A percentile compares a stretch with the other conserved stretches of the same genome.
phyloP scores from a whole-genome alignment of 2,113 vertebrate species.

The Lepidothrix coronata region DNA sequence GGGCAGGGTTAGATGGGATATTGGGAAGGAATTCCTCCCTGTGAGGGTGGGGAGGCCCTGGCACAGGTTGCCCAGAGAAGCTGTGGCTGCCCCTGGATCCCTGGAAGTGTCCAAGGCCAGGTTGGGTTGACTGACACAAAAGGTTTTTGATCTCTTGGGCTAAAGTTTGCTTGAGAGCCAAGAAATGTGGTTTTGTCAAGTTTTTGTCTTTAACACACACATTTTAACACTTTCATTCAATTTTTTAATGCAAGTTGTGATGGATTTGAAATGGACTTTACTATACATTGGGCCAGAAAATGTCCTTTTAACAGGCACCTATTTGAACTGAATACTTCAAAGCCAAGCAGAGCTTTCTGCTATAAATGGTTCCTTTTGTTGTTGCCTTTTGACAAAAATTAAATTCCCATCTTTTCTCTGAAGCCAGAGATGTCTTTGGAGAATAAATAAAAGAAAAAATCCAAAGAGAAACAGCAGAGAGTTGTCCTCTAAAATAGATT shows the following conservation, averaged over 20 bases:
- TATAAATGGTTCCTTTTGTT: slow-evolving; percentile 50
- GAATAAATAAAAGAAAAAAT: slow-evolving; percentile 25
- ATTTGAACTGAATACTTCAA: slow-evolving; percentile 24
- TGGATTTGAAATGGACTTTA: background rate
- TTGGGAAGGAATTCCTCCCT: background rate
- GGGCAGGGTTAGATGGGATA: background rate
- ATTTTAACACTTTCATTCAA: background rate
- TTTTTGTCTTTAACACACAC: background rate
- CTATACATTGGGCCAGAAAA: background rate
- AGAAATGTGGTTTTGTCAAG: background rate
- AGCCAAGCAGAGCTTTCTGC: background rate
- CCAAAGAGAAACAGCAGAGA: slow-evolving; percentile 1
- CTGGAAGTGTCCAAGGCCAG: background rate
- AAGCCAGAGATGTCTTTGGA: slow-evolving; percentile 36
- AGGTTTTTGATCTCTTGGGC: background rate
- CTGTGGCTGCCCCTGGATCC: background rate
- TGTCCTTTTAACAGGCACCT: background rate
- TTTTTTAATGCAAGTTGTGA: background rate
- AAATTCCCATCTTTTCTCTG: slow-evolving; percentile 27
- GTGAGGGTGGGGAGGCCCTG: background rate
- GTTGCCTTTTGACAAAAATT: slow-evolving; percentile 44
- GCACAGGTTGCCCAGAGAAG: background rate
- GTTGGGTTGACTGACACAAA: background rate
- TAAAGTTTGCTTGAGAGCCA: background rate
- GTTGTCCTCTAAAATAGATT: slow-evolving; percentile 34